A percentile compares a stretch with the other conserved stretches of the same genome.
Evolutionary conservation across 2,888 invertebrate genomes (phyloP).

Genomic region (Epinotia brunnichana): DNA sequence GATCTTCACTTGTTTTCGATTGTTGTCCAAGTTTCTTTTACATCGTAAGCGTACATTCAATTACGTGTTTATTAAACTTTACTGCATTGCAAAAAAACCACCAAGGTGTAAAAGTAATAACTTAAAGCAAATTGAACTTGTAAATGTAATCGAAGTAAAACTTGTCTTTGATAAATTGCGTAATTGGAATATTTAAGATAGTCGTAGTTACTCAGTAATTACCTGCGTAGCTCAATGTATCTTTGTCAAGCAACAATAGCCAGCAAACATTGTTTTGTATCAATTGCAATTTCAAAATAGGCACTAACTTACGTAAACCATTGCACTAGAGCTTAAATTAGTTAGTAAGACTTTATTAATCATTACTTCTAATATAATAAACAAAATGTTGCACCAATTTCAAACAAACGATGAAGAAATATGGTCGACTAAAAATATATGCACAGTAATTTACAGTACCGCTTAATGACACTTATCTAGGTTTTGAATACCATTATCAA

Average conservation of each 20-base stretch:
- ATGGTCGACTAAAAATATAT: conserved; percentile 48
- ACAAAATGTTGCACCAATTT: conserved; percentile 47
- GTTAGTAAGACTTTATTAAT: conserved; percentile 74
- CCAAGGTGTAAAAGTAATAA: conserved; percentile 22
- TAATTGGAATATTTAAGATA: conserved; percentile 75
- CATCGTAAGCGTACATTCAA: not conserved
- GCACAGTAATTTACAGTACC: conserved; percentile 25
- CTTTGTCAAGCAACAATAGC: conserved; percentile 78
- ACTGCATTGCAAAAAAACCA: conserved; percentile 13
- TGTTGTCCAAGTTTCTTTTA: conserved; percentile 10
- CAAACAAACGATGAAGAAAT: conserved; percentile 49
- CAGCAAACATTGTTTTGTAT: conserved; percentile 69
- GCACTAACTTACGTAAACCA: conserved; percentile 77
- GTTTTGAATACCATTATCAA: conserved; percentile 51
- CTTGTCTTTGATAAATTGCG: conserved; percentile 71
- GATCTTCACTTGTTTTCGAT: conserved; percentile 32
- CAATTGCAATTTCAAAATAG: conserved; percentile 77
- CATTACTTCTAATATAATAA: conserved; percentile 67
- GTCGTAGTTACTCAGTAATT: conserved; percentile 57
- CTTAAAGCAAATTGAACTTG: conserved; percentile 39
- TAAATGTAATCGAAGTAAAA: conserved; percentile 66
- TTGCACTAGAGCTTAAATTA: conserved; percentile 73
- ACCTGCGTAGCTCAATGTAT: conserved; percentile 64
- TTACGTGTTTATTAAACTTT: not conserved
- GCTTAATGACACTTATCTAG: conserved; percentile 43